Evolutionary conservation across 2,113 vertebrate genomes (phyloP).

Genomic region (Shinisaurus crocodilurus): DNA sequence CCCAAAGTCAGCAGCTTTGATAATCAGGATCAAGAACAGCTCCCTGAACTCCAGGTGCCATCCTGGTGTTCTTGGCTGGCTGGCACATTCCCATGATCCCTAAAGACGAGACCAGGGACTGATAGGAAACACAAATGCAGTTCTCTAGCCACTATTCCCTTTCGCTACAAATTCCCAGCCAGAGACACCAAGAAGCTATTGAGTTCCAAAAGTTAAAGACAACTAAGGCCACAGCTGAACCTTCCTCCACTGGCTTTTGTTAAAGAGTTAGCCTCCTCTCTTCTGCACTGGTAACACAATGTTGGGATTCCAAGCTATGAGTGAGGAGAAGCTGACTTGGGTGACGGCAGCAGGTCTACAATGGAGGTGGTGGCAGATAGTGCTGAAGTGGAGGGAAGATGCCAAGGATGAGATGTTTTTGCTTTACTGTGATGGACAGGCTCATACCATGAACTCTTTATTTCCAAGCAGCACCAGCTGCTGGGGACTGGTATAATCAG

Average conservation of each 20-base stretch:
- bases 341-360: slow-evolving; percentile 20
- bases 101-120: not conserved
- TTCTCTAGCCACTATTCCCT: not conserved
- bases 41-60: slow-evolving; percentile 34
- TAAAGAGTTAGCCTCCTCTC: not conserved
- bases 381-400: not conserved
- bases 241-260: not conserved
- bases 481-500: slow-evolving; percentile 80
- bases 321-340: not conserved
- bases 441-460: slow-evolving; percentile 98
- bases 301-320: slow-evolving; percentile 22
- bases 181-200: not conserved
- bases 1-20: slow-evolving; percentile 39
- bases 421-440: not conserved
- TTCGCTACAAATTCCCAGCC: slow-evolving; percentile 26
- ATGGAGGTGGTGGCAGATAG: slow-evolving; percentile 2
- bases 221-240: slow-evolving; percentile 69
- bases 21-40: slow-evolving; percentile 34
- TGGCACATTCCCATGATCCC: not conserved
- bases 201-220: slow-evolving; percentile 29
- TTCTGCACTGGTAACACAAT: slow-evolving; percentile 5
- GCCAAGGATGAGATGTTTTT: slow-evolving; percentile 32
- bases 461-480: slow-evolving; percentile 87
- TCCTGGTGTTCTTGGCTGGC: slow-evolving; percentile 13
- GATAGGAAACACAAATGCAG: not conserved